Evolutionary conservation across 2,888 invertebrate species (phyloP).

Genomic region (Brachylomia viminalis): DNA sequence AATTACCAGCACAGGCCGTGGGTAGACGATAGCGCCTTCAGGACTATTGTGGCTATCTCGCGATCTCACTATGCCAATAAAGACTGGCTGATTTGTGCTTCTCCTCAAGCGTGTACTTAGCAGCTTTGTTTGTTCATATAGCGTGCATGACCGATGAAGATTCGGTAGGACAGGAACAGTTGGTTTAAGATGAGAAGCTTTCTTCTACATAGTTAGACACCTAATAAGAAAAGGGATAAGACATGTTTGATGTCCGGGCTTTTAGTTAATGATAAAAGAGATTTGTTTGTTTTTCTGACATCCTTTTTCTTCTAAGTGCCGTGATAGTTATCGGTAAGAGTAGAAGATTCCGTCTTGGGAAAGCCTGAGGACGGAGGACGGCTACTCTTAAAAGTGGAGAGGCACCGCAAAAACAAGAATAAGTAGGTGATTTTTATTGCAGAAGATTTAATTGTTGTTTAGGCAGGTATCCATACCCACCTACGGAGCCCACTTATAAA

Average conservation of each 20-base stretch:
- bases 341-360: no score
- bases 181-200: not conserved
- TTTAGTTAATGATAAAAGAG: not conserved
- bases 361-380: no score
- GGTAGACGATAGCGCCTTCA: conserved; percentile 61
- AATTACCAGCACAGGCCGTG: conserved; percentile 68
- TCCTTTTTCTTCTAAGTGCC: no score
- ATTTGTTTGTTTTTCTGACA: no score
- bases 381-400: no score
- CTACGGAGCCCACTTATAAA: no score
- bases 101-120: conserved; percentile 37
- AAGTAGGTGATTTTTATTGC: no score
- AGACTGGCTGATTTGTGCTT: conserved; percentile 73
- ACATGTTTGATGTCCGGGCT: no score
- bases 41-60: conserved; percentile 74
- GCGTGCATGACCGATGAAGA: conserved; percentile 21
- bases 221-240: not conserved
- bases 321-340: no score
- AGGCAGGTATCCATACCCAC: no score
- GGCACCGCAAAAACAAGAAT: no score
- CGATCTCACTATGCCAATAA: conserved; percentile 79
- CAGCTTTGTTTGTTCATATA: conserved; percentile 18
- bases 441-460: no score
- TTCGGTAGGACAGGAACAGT: not conserved
- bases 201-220: not conserved